Base-by-base conservation (phyloP, 2,888 invertebrate genomes). In the Volucella inflata region DNA sequence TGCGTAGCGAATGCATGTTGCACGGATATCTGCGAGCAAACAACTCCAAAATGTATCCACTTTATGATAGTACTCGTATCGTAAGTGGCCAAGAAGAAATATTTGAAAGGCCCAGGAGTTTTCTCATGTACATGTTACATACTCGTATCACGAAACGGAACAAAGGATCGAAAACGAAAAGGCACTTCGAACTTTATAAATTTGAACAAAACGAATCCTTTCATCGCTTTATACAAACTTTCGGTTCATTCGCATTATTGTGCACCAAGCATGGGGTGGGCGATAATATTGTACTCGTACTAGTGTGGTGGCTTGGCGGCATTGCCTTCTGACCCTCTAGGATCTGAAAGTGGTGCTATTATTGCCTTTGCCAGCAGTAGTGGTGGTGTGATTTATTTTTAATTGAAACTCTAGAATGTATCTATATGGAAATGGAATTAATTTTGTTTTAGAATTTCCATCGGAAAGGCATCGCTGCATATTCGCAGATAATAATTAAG, bases 401-500 rank as follows among this genome's bases (percentile, higher is more conserved):
- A 91, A 91, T 91, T 91, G 91, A 91, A 91, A 91, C 91, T 91
- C 91, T 90, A 91, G 87, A 76, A 79, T 79, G 72, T 87, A 81
- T 79, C 81, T 87, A 83, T 87, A 79, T 81, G 81, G 74, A 90
- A 90, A 90, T 88, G 89, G 91, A 91, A 91, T 91, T 91, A 91
- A 91, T 91, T 91, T 90, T 91, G 91, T 91, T 91, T 91, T 90
- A 89, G 90, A 90, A 90, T 89, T 90, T 90, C 90, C 88, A 89
- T 3, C 30, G 89, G 89, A 89, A 88, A 88, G 88, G 80, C 84
- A 87, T 87, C 68, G 83, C 90, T 90, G 90, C 89, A 90, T 91
- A 90, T 90, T 90, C 91, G 91, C 90, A 90, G 90, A 90, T 90
- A 90, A 90, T 90, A 90, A 91, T 91, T 90, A 91, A 91, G 91